Evolutionary conservation across 2,888 invertebrate genomes (phyloP).

Genomic region (Apocheima hispidaria): DNA sequence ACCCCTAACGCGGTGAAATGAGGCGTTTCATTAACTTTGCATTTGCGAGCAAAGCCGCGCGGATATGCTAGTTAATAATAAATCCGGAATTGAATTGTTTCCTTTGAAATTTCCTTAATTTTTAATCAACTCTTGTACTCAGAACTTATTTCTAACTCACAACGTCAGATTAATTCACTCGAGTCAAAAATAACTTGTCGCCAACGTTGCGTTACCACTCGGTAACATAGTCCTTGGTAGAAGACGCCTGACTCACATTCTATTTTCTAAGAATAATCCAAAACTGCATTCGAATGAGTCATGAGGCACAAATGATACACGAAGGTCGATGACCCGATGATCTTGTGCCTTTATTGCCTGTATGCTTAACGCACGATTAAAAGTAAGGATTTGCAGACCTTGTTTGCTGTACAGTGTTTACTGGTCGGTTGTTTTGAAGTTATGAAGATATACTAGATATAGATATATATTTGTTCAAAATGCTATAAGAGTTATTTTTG

Average conservation of each 20-base stretch:
- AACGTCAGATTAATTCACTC: not conserved
- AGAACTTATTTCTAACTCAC: conserved; percentile 7
- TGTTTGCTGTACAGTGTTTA: conserved; percentile 41
- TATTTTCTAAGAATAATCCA: conserved; percentile 83
- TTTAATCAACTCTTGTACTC: not conserved
- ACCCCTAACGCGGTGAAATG: too few relatives aligned
- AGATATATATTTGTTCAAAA: conserved; percentile 5
- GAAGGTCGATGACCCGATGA: conserved; percentile 72
- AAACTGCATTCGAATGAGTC: conserved; percentile 81
- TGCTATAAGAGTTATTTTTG: conserved; percentile 23
- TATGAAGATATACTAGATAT: conserved; percentile 16
- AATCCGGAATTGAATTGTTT: not conserved
- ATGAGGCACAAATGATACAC: conserved; percentile 61
- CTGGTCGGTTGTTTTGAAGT: conserved; percentile 22
- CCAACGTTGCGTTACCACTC: conserved; percentile 42
- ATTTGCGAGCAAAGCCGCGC: too few relatives aligned
- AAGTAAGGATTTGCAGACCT: conserved; percentile 40
- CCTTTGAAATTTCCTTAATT: not conserved
- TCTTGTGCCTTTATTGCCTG: conserved; percentile 57
- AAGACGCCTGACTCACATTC: conserved; percentile 74
- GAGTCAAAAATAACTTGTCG: conserved; percentile 44
- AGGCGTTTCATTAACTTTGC: too few relatives aligned
- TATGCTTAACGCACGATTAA: conserved; percentile 39
- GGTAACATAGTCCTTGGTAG: conserved; percentile 68
- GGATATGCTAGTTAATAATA: not conserved